Percentiles rank a stretch among this genome's conserved stretches.
phyloP scores from a whole-genome alignment of 2,113 vertebrate genomes.

The Prietella phreatophila region DNA sequence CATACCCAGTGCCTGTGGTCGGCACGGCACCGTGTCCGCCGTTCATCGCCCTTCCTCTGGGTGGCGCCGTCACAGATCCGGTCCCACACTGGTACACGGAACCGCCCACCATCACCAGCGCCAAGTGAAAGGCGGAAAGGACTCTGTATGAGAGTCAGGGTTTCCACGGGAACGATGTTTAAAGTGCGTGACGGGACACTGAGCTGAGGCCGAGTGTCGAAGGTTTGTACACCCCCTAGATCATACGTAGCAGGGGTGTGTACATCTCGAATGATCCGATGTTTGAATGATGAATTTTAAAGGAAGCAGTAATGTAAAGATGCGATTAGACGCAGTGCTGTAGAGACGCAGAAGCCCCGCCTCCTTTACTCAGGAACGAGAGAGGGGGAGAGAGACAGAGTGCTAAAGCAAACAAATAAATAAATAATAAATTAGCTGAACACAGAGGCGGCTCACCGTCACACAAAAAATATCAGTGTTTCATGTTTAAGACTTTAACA shows the following conservation, averaged over 20 bases:
- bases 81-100: conserved; percentile 78
- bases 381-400: background rate
- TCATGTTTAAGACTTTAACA: background rate
- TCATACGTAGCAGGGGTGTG: background rate
- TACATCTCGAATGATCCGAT: background rate
- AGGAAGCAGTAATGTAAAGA: conserved; percentile 1
- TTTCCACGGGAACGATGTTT: background rate
- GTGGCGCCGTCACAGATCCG: conserved; percentile 69
- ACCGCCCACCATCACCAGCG: conserved; percentile 69
- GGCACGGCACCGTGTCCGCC: conserved; percentile 74
- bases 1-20: conserved; percentile 78
- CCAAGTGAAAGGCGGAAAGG: conserved; percentile 61
- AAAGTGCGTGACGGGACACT: background rate
- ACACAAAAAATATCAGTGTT: background rate
- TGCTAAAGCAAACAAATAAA: background rate
- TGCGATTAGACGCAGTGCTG: background rate
- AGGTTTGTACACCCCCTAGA: conserved; percentile 8
- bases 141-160: background rate
- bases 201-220: background rate
- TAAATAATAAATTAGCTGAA: background rate
- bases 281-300: background rate
- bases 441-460: background rate
- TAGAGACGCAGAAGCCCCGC: background rate
- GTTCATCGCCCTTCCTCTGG: conserved; percentile 73
- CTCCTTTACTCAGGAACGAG: background rate